A percentile compares a stretch with the other conserved stretches of the same genome.
phyloP scores from a whole-genome alignment of 1,140 invertebrate species.

The Drosophila grimshawi region DNA sequence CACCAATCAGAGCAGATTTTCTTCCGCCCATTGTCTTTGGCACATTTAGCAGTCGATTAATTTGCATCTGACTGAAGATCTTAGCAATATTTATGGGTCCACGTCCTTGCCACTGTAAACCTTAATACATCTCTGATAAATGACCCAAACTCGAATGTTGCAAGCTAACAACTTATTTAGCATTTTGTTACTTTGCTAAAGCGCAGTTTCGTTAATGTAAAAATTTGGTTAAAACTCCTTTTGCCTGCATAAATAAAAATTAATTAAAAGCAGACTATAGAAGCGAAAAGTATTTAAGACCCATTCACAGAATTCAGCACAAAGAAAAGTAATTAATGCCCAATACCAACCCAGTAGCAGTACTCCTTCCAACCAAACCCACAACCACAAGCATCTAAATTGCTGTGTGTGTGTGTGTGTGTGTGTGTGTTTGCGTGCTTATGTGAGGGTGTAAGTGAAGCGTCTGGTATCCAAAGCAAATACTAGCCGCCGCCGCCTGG shows the following conservation, averaged over 20 bases:
- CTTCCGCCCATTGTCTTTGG: slow-evolving; percentile 40
- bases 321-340: slow-evolving; percentile 71
- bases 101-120: slow-evolving; percentile 26
- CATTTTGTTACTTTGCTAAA: slow-evolving; percentile 46
- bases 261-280: slow-evolving; percentile 64
- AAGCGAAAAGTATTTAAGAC: slow-evolving; percentile 3
- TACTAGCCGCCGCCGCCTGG: slow-evolving; percentile 32
- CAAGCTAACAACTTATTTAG: slow-evolving; percentile 19
- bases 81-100: slow-evolving; percentile 59
- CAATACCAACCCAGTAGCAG: slow-evolving; percentile 18
- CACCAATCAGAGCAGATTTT: slow-evolving; percentile 22
- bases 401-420: not conserved
- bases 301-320: slow-evolving; percentile 21
- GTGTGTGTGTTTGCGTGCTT: not conserved
- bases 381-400: slow-evolving; percentile 6
- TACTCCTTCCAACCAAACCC: slow-evolving; percentile 32
- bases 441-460: slow-evolving; percentile 21
- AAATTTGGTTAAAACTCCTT: slow-evolving; percentile 19
- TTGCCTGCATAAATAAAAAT: slow-evolving; percentile 68
- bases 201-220: slow-evolving; percentile 20
- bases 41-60: slow-evolving; percentile 75
- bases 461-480: slow-evolving; percentile 44
- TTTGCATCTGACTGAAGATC: slow-evolving; percentile 46
- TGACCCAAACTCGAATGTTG: slow-evolving; percentile 24
- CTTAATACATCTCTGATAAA: slow-evolving; percentile 65